Percentiles rank a stretch among this genome's conserved stretches.
Evolutionary conservation across 2,888 invertebrate genomes (phyloP).

Genomic region (Elegia similella): DNA sequence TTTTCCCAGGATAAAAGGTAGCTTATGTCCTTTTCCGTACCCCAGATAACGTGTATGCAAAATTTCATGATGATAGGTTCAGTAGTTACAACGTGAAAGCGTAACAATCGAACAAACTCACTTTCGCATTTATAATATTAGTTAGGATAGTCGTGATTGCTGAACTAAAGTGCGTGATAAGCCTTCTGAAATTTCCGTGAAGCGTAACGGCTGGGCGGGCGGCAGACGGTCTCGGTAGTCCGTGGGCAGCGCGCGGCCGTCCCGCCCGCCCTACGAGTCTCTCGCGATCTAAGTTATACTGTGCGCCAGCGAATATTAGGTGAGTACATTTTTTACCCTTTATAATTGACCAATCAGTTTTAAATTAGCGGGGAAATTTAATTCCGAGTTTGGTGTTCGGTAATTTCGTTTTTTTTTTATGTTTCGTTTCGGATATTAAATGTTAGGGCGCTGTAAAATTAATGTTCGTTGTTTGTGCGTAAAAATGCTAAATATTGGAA

Average conservation of each 20-base stretch:
- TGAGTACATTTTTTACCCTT: slow-evolving; percentile 14
- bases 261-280: slow-evolving; percentile 25
- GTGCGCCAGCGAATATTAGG: slow-evolving; percentile 5
- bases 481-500: background rate
- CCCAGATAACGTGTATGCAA: too few relatives aligned
- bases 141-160: too few relatives aligned
- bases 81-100: too few relatives aligned
- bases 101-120: too few relatives aligned
- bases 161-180: background rate
- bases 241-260: slow-evolving; percentile 39
- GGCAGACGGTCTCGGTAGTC: slow-evolving; percentile 49
- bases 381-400: background rate
- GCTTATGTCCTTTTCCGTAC: too few relatives aligned
- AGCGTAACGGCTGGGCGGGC: slow-evolving; percentile 35
- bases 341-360: slow-evolving; percentile 1
- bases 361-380: background rate
- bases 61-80: too few relatives aligned
- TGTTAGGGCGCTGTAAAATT: background rate
- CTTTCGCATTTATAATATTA: too few relatives aligned
- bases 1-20: too few relatives aligned
- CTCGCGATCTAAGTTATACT: slow-evolving; percentile 53
- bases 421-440: background rate
- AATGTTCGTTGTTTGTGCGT: background rate
- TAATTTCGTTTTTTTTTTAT: background rate
- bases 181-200: background rate